These are phyloP conservation scores for Cancer borealis DNA, from an alignment of 2,888 invertebrate species.

Conservation along the genomic window DNA sequence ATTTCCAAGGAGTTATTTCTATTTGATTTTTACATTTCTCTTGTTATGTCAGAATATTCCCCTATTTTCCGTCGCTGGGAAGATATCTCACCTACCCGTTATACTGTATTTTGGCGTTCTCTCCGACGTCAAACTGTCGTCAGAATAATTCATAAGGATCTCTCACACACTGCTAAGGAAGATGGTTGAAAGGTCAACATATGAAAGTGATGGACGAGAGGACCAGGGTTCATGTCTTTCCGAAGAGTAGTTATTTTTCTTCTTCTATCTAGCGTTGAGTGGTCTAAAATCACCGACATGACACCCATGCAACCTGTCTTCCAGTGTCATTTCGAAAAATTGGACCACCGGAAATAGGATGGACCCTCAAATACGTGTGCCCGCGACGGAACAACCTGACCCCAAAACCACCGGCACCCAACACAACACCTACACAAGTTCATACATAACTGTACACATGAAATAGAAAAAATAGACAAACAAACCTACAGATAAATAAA, in stretches of 20 bases:
- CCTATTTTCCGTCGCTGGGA: background rate
- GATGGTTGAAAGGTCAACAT: background rate
- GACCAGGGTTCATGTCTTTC: background rate
- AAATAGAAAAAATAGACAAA: too few relatives aligned
- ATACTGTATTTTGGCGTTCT: background rate
- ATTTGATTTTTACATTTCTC: background rate
- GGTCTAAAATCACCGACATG: constrained; percentile 14
- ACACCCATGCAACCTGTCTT: background rate
- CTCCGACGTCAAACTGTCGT: background rate
- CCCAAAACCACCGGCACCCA: too few relatives aligned
- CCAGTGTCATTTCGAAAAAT: too few relatives aligned
- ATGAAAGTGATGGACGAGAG: background rate
- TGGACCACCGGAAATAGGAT: too few relatives aligned
- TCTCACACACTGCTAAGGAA: background rate
- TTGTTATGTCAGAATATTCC: background rate
- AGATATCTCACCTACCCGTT: background rate
- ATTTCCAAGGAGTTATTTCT: too few relatives aligned
- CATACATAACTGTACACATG: too few relatives aligned
- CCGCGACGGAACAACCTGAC: too few relatives aligned
- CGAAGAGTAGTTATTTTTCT: background rate
- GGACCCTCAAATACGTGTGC: too few relatives aligned
- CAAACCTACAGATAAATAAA: too few relatives aligned
- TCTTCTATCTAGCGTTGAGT: background rate
- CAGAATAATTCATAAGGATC: background rate
- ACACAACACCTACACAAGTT: too few relatives aligned